These are phyloP conservation scores for Plutomurus gul DNA, from an alignment of 1,140 invertebrate genomes.

Conservation along the genomic window DNA sequence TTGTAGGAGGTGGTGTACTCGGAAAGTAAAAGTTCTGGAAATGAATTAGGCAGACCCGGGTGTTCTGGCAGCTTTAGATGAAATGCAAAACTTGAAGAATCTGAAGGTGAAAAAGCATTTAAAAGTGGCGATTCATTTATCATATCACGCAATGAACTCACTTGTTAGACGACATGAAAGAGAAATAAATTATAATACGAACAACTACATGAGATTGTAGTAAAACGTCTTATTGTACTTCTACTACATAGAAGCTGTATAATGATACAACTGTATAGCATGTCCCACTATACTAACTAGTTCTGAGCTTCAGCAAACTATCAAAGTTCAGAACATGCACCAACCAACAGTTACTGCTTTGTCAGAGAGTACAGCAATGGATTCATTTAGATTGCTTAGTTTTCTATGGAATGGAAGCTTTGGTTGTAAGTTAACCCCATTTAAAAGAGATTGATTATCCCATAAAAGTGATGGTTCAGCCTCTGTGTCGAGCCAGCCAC, in stretches of 20 bases:
- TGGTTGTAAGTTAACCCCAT: conserved; percentile 16
- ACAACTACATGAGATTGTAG: background rate
- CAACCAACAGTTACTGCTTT: background rate
- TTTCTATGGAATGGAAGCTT: background rate
- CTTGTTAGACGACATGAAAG: background rate
- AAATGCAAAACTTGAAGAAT: conserved; percentile 22
- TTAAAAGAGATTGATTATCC: conserved; percentile 30
- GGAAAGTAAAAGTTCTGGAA: background rate
- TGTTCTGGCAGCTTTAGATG: conserved; percentile 1
- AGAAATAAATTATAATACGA: conserved; percentile 16
- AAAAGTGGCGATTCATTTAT: conserved; percentile 29
- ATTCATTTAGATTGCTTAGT: background rate
- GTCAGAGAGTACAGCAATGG: background rate
- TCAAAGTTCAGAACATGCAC: no score
- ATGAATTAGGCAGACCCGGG: conserved; percentile 1
- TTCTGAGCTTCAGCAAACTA: no score
- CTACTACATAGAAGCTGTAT: background rate
- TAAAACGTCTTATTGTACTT: background rate
- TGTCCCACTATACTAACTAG: background rate
- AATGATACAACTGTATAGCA: background rate
- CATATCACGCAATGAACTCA: conserved; percentile 23
- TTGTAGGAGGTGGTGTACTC: no score
- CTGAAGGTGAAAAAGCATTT: conserved; percentile 25
- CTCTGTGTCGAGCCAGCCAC: no score
- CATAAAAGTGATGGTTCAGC: conserved; percentile 2